phyloP scores from a whole-genome alignment of 2,888 invertebrate species.

The Crossocerus cetratus region DNA sequence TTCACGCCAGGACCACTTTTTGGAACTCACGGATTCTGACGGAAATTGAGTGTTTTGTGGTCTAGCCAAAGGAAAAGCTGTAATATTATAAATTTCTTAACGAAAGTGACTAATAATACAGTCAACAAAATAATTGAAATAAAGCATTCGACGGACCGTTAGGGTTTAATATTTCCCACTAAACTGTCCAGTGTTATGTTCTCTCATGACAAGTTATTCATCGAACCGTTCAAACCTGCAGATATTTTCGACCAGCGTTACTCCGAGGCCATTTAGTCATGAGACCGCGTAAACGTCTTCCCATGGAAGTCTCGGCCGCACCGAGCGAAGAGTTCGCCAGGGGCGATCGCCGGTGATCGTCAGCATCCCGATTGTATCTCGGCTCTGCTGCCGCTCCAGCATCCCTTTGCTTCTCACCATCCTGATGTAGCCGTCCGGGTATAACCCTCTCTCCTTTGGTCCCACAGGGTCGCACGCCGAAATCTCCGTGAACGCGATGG shows the following conservation, averaged over 20 bases:
- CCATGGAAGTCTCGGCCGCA: conserved; percentile 4
- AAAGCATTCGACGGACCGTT: no score
- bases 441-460: conserved; percentile 1
- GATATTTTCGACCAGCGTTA: background rate
- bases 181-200: no score
- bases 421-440: background rate
- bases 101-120: no score
- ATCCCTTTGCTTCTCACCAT: conserved; percentile 19
- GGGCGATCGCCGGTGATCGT: conserved; percentile 45
- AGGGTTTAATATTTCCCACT: no score
- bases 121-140: no score
- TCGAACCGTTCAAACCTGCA: background rate
- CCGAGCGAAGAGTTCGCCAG: conserved; percentile 40
- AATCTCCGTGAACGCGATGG: conserved; percentile 43
- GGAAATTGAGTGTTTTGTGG: no score
- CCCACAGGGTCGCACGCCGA: conserved; percentile 36
- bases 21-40: background rate
- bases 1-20: background rate
- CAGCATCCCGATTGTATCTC: conserved; percentile 47
- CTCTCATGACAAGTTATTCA: background rate
- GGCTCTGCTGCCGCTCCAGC: conserved; percentile 29
- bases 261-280: conserved; percentile 6
- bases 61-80: no score
- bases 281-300: conserved; percentile 40
- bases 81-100: no score